Base-by-base conservation (phyloP, 2,113 vertebrate species). In the Otus sunia region DNA sequence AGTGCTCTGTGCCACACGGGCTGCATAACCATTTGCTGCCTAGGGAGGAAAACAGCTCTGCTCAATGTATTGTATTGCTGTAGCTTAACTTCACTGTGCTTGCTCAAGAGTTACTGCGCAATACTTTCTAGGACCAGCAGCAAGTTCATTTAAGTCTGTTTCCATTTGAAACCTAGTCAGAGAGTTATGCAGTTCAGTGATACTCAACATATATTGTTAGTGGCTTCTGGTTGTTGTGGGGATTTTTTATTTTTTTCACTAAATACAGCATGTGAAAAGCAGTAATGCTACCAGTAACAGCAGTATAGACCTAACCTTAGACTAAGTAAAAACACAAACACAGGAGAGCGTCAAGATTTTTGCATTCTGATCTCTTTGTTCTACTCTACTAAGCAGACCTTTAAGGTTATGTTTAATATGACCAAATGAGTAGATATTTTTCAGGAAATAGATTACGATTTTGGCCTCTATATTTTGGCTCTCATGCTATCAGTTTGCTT, bases 381-480 rank as follows among this genome's bases (percentile, higher is more conserved):
- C 12, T 7, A 17, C 41, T 92, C 84, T 37, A 81, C 94, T 94
- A 83, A 95, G 88, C 53, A 78, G 68, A 41, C 41, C 39, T 87
- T 97, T 80, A 87, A 82, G 58, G 68, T 58, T 75, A 36, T 74
- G 55, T 73, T 95, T 97, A 95, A 71, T 25, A 43, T 80, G 71
- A 89, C 75, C 67, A 66, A 95, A 96, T 83, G 36, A 92, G 79
- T 64, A 90, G 69, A n/a, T 74, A 78, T 63, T 93, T 94, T 95
- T 96, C 75, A 92, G 95, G 32, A 88, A 94, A 89, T 45, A 85
- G 56, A 89, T 93, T 81, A 74, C 91, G 94, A 91, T 89, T 97
- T 94, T 97, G 88, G 87, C 83, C 90, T 93, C 96, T 91, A 52
- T 87, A 77, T 97, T 95, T 90, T 96, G 84, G 41, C 19, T 79